Percentiles rank a stretch among this genome's conserved stretches.
These are phyloP conservation scores for Octodon degus DNA, from an alignment of 2,113 vertebrate genomes.

Conservation along the genomic window DNA sequence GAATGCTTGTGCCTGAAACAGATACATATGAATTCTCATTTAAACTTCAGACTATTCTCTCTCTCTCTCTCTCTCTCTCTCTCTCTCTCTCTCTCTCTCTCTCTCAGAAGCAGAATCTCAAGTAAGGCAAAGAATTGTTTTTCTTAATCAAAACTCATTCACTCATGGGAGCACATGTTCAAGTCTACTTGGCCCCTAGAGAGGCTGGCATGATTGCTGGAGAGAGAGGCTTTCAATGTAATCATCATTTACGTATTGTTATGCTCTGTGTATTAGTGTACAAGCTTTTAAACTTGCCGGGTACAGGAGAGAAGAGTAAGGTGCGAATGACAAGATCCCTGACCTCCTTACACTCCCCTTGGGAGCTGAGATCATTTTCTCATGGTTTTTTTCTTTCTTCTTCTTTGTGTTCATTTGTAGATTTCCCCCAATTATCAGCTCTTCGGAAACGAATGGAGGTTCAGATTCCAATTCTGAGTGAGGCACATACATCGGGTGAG, in stretches of 20 bases:
- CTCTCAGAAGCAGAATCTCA: background rate
- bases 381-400: conserved; percentile 10
- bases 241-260: background rate
- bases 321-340: background rate
- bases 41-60: background rate
- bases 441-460: conserved; percentile 71
- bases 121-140: background rate
- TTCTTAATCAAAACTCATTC: conserved; percentile 21
- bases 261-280: background rate
- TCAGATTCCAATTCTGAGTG: conserved; percentile 75
- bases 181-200: background rate
- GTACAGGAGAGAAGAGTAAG: rapidly evolving
- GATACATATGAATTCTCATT: background rate
- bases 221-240: background rate
- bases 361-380: background rate
- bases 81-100: too few relatives aligned
- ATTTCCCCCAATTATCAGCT: conserved; percentile 78
- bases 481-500: conserved; percentile 75
- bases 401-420: conserved; percentile 70
- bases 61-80: background rate
- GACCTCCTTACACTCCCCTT: background rate
- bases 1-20: background rate
- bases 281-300: background rate
- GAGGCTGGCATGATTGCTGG: background rate
- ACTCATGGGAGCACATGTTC: background rate